phyloP scores from a whole-genome alignment of 1,140 invertebrate species.

The Nebria ingens region DNA sequence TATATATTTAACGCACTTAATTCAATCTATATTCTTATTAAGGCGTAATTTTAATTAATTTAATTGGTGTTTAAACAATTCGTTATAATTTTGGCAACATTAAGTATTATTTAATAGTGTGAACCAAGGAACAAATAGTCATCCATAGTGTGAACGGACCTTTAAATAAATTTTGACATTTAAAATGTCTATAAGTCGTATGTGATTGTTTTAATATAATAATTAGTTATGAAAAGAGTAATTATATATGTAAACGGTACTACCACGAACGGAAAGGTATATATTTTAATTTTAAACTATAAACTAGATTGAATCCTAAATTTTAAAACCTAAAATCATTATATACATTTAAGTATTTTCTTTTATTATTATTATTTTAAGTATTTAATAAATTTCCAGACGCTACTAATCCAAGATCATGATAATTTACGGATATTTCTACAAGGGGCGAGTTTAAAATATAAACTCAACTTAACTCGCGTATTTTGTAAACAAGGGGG shows the following conservation, averaged over 20 bases:
- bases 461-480: conserved; percentile 18
- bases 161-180: neutral
- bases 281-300: conserved; percentile 4
- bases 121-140: too few species aligned
- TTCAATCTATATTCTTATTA: too few species aligned
- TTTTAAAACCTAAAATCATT: too few species aligned
- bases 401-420: conserved; percentile 18
- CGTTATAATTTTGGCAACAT: too few species aligned
- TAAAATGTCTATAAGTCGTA: neutral
- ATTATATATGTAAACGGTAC: conserved; percentile 24
- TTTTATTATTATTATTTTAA: too few species aligned
- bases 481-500: conserved; percentile 31
- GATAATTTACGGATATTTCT: conserved; percentile 23
- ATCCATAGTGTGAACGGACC: too few species aligned
- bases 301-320: too few species aligned
- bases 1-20: too few species aligned
- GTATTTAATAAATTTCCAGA: neutral
- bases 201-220: neutral
- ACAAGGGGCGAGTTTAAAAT: conserved; percentile 19
- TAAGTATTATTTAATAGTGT: too few species aligned
- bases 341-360: too few species aligned
- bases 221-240: conserved; percentile 18
- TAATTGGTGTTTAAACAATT: too few species aligned
- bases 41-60: too few species aligned
- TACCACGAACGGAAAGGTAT: conserved; percentile 20